Evolutionary conservation across 2,888 invertebrate species (phyloP), one percentile per base, ranked within the genome.

Genomic region (Entomobrya proxima): DNA sequence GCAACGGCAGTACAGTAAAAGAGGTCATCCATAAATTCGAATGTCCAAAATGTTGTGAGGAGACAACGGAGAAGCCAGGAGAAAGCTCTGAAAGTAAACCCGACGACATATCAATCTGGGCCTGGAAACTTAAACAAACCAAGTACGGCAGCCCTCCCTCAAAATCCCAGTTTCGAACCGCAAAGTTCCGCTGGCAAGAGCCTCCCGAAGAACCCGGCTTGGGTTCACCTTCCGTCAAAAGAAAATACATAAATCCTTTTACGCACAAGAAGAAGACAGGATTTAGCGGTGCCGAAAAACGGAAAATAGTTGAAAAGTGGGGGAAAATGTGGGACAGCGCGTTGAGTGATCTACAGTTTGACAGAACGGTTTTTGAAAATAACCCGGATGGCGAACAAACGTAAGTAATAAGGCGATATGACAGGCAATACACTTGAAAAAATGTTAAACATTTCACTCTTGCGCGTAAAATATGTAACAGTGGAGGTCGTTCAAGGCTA

Each of bases 301-400:
- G 82, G 6, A 61, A 50, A 13, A 75, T 82, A 2, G 52, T 82
- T 47, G 75, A 75, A 37, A 61, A 30, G 24, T 82, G 82, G 82
- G 82, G 75, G 21, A 82, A 82, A 82, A 75, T 82, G 82, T 82
- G 82, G 82, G 82, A 74, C 64, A 82, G 82, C 52, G 75, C 75
- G 47, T 24, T 82, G 47, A 82, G 82, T 47, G 82, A 82, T 50
- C 61, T 82, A 4, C 47, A 82, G 75, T 82, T 64, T 64, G 82
- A 75, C n/a, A 82, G 82, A n/a, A 75, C 21, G 5, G 82, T 82
- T 24, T 82, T 75, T 67, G 82, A 82, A 64, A 64, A 82, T 35
- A 75, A 75, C 32, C 82, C 82, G 21, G 82, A 82, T 27, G 82
- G 44, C 27, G 82, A 55, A 24, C 79, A 80, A 64, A 80, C 55